Evolutionary conservation across 2,113 vertebrate species (phyloP).

Genomic region (Ibidorhyncha struthersii): DNA sequence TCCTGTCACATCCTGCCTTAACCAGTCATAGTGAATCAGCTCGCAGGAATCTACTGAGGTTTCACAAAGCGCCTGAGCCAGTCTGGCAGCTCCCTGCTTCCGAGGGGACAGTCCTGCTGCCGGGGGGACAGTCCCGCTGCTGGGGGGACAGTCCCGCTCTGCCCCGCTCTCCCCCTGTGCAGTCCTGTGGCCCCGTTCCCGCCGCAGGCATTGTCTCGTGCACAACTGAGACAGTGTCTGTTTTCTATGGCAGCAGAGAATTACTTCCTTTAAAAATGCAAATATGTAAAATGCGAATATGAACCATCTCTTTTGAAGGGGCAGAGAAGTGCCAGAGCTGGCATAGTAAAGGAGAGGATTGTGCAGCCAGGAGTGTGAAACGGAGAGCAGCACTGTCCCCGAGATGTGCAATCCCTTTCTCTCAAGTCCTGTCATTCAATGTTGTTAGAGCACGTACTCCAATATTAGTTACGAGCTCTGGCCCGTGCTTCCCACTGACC

Average conservation of each 20-base stretch:
- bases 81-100: neutral
- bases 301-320: neutral
- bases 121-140: neutral
- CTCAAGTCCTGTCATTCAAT: neutral
- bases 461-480: neutral
- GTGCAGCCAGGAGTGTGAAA: neutral
- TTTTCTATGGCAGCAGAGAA: neutral
- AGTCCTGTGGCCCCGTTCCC: accelerated
- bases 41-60: neutral
- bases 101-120: neutral
- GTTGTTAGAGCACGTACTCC: neutral
- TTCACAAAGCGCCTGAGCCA: neutral
- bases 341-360: neutral
- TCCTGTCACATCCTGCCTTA: neutral
- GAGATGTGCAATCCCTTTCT: neutral
- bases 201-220: neutral
- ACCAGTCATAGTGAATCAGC: neutral
- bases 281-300: neutral
- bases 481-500: neutral
- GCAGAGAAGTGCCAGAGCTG: neutral
- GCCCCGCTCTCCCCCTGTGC: neutral
- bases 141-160: neutral
- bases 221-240: accelerated
- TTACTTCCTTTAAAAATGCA: neutral
- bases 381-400: neutral